Conservation (phyloP, 1,140 invertebrate genomes). For the Ridgeia piscesae region DNA sequence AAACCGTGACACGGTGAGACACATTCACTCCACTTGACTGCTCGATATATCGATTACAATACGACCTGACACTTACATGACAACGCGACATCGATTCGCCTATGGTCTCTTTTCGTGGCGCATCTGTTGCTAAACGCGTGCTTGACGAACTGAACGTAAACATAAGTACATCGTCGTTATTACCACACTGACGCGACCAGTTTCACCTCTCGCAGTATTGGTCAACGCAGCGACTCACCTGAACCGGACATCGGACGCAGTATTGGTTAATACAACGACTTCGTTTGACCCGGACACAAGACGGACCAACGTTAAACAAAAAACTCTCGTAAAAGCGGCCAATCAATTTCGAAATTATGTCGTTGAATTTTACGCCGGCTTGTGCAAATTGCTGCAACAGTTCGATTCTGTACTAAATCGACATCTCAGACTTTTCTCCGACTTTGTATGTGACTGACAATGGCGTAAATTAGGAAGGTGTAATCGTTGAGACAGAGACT, state of each 20-base stretch:
- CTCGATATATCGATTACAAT: neutral
- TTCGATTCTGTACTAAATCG: neutral
- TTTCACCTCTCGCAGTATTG: neutral
- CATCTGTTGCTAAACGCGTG: neutral
- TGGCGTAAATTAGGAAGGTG: neutral
- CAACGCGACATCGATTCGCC: neutral
- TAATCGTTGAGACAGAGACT: neutral
- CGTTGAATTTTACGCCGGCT: neutral
- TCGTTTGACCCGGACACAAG: no score
- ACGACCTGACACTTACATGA: neutral
- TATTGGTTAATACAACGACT: no score
- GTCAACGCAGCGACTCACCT: neutral
- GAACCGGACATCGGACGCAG: no score
- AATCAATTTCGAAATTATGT: neutral
- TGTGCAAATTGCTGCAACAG: neutral
- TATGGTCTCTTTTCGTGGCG: neutral
- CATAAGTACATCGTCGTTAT: neutral
- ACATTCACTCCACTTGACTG: neutral
- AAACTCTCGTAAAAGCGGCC: neutral
- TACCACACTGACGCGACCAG: neutral
- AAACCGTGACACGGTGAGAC: neutral
- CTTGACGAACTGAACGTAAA: neutral
- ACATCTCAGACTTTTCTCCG: neutral
- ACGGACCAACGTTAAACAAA: neutral
- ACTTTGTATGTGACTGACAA: neutral